Evolutionary conservation across 2,113 vertebrate genomes (phyloP), one percentile per base, ranked within the genome.

Genomic region (Aegithalos caudatus): DNA sequence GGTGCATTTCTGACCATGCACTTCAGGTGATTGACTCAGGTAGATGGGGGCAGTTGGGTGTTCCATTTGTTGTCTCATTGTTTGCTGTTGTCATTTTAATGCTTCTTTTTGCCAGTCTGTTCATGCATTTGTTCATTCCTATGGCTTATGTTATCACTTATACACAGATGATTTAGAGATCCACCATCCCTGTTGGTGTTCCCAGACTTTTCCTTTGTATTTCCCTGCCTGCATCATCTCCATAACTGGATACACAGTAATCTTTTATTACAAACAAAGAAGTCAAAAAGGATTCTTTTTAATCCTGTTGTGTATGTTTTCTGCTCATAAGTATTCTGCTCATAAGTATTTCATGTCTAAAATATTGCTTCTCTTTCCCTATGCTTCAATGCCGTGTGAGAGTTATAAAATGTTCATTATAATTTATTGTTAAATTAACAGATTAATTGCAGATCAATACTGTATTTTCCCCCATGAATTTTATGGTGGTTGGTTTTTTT

Each of bases 261-360:
- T 95, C 85, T 95, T 86, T 83, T 76, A 60, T 88, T 88, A 22
- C 72, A 86, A 78, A 95, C 83, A 96, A 93, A 92, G 79, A 81
- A 92, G 72, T 71, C 4, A 7, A 74, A 96, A 94, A 81, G 72
- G 79, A 90, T 96, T 92, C 51, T 60, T 88, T 94, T 67, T 90
- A 95, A 95, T 96, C 94, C 88, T 81, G 61, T 91, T 95, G 57
- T 83, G 71, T 44, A 79, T 1, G 3, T 24, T 74, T 84, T 85
- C 88, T 56, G 29, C 50, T 76, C 14, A 0, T 35, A 60, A 76
- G 54, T 88, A 38, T 22, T 57, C 88, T 56, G 29, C 50, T 76
- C 14, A 0, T 35, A 60, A 76, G 54, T 88, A 38, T 22, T 57
- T 54, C 12, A 33, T 38, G 62, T 76, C 66, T 92, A 47, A 83